Conservation (phyloP, 2,888 invertebrate species). For the Pollenia labialis region DNA sequence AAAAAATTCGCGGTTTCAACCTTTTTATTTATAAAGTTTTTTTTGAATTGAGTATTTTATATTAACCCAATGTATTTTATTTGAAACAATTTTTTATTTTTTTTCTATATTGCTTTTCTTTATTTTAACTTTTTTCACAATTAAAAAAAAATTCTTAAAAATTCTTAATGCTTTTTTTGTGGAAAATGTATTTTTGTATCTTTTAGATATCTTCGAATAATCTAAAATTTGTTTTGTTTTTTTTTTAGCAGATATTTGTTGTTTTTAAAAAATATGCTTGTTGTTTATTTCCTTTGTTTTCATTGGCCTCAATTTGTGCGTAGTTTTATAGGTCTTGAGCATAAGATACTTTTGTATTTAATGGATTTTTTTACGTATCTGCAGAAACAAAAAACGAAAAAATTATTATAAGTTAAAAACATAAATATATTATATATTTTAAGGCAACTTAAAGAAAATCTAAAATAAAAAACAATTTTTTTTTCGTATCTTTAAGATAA, state of each 20-base stretch:
- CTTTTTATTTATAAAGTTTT: neutral
- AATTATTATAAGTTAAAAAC: neutral
- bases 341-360: constrained; percentile 45
- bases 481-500: neutral
- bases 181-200: neutral
- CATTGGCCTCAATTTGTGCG: constrained; percentile 55
- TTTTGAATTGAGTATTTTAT: neutral
- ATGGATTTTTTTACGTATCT: constrained; percentile 37
- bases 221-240: neutral
- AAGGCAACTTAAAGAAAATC: too few relatives aligned
- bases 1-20: too few relatives aligned
- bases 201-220: constrained; percentile 18
- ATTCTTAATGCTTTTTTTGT: neutral
- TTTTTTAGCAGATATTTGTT: constrained; percentile 13
- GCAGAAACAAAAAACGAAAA: constrained; percentile 12
- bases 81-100: neutral
- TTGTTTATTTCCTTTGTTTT: constrained; percentile 20
- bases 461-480: neutral
- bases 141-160: neutral
- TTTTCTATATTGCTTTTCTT: neutral
- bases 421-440: too few relatives aligned
- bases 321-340: constrained; percentile 9
- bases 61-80: neutral
- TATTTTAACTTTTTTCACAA: neutral
- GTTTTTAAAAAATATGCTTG: constrained; percentile 9